Base-by-base conservation (phyloP, 2,888 invertebrate genomes). In the Pyrgus malvae region DNA sequence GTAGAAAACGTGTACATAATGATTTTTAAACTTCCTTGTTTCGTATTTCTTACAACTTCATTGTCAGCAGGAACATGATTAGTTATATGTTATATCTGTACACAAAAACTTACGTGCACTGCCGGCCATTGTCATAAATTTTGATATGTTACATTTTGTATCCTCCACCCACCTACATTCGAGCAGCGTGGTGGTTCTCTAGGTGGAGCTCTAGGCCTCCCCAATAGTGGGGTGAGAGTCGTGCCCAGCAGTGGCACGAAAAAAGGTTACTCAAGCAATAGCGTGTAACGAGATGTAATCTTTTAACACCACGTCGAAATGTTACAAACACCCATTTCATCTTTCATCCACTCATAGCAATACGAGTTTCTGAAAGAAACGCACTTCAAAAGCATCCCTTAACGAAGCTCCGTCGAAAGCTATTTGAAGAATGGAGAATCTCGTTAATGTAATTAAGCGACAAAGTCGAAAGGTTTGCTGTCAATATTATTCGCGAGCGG, bases 391-490 rank as follows among this genome's bases (percentile, higher is more conserved):
- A 42, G 37, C 35, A 37, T 17, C 27, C 44, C 45, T n/a, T 40
- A 53, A 46, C 38, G 37, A 51, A 38, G 29, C 38, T n/a, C 44
- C 38, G 16, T 29, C 37, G 45, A 35, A 38, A 21, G 40, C 49
- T 40, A 40, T 48, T 48, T 49, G 49, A 49, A 49, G 45, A 48
- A 56, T 56, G 54, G 49, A 59, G 57, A 56, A 68, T 68, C 67
- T 67, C 61, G 69, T 65, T 71, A 72, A 72, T 71, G 72, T 73
- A 77, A 79, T 79, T 74, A 78, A 74, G 70, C 61, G 60, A 58
- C 63, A 61, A 70, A 70, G 76, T 74, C 75, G 75, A 81, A 80
- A 78, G 77, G 77, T 74, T 69, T 63, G 63, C 68, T 73, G 72
- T 73, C 78, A 78, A 78, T 80, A 78, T 75, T 71, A 74, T 70